Percentiles rank a stretch among this genome's conserved stretches.
Evolutionary conservation across 2,888 invertebrate genomes (phyloP).

Genomic region (Parasteatoda lunata): DNA sequence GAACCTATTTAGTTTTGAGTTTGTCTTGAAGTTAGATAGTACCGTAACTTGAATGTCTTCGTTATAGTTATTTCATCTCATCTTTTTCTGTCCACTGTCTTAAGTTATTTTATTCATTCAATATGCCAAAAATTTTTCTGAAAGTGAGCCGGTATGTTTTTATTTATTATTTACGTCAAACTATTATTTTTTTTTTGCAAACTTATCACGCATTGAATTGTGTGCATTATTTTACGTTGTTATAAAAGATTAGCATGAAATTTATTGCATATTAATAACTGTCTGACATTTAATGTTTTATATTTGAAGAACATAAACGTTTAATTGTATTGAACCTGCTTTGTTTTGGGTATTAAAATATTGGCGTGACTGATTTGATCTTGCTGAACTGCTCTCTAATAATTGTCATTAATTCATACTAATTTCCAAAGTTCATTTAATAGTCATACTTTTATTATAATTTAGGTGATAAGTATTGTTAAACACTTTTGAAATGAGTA

Average conservation of each 20-base stretch:
- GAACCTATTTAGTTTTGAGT: background rate
- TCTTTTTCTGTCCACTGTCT: background rate
- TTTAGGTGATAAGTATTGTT: too few species aligned
- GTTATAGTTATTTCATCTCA: background rate
- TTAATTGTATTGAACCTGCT: too few species aligned
- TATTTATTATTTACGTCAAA: background rate
- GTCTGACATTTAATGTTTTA: background rate
- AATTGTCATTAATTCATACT: too few species aligned
- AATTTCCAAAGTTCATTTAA: too few species aligned
- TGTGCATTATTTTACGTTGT: background rate
- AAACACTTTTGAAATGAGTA: too few species aligned
- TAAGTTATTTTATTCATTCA: slow-evolving; percentile 17
- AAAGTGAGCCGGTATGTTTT: slow-evolving; percentile 49
- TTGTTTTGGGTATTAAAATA: too few species aligned
- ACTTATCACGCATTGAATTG: background rate
- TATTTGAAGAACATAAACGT: background rate
- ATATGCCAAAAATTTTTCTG: slow-evolving; percentile 39
- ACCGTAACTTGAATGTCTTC: background rate
- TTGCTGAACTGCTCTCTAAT: too few species aligned
- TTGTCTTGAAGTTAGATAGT: background rate
- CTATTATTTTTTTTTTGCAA: background rate
- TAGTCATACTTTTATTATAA: too few species aligned
- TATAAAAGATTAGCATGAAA: background rate
- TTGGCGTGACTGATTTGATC: too few species aligned
- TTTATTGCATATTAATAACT: background rate